These are phyloP conservation scores for Taxidea taxus DNA, from an alignment of 2,113 vertebrate species.

Conservation along the genomic window DNA sequence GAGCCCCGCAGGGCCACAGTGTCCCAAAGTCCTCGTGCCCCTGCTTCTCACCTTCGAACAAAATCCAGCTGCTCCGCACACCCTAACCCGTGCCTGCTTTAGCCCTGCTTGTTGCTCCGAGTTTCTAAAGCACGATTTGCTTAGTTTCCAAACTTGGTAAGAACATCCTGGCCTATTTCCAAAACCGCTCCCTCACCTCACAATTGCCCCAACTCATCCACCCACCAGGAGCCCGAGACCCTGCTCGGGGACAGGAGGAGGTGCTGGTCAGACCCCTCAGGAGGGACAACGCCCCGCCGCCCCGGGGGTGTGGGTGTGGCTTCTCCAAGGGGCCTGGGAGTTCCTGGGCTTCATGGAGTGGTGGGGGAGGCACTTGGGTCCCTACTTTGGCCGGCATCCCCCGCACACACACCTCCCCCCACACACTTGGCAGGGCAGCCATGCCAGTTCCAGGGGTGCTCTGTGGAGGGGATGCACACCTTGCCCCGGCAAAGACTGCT, in stretches of 20 bases:
- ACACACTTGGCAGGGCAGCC: rapidly evolving
- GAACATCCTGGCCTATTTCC: slow-evolving; percentile 90
- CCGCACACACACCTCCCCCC: too few relatives aligned
- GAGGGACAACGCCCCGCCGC: rapidly evolving
- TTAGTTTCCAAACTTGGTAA: slow-evolving; percentile 85
- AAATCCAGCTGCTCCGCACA: slow-evolving; percentile 86
- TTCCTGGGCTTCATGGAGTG: not conserved
- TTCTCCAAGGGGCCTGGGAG: not conserved
- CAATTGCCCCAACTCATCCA: not conserved
- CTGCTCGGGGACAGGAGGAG: not conserved
- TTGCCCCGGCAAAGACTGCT: rapidly evolving
- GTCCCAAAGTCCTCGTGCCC: slow-evolving; percentile 45
- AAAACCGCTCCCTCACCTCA: slow-evolving; percentile 41
- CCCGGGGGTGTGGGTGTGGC: not conserved
- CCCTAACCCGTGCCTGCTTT: slow-evolving; percentile 85
- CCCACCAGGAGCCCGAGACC: not conserved
- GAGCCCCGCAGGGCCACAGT: slow-evolving; percentile 16
- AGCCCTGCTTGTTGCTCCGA: slow-evolving; percentile 88
- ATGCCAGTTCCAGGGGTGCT: rapidly evolving
- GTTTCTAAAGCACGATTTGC: slow-evolving; percentile 85
- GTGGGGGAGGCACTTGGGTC: not conserved
- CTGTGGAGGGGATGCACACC: not conserved
- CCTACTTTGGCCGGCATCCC: rapidly evolving
- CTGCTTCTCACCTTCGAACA: slow-evolving; percentile 78
- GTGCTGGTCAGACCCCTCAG: not conserved